Conservation (phyloP, 2,113 vertebrate species). For the cattle (Bos taurus) region ARS-UCD2.0 NC_037334.1:28452501-28453000, state of each 20-base stretch:
- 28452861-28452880: too few relatives aligned
- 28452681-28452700: too few relatives aligned
- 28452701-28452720: too few relatives aligned
- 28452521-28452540: neutral
- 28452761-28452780: too few relatives aligned
- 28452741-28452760: too few relatives aligned
- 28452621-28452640: neutral
- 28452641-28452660: neutral
- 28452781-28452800: too few relatives aligned
- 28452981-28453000: neutral
- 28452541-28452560: neutral
- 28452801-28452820: too few relatives aligned
- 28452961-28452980: neutral
- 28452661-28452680: too few relatives aligned
- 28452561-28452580: conserved; percentile 4
- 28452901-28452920: neutral
- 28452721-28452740: too few relatives aligned
- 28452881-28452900: too few relatives aligned
- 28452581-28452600: neutral
- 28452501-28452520: neutral
- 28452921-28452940: accelerated
- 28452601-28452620: neutral
- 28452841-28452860: too few relatives aligned
- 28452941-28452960: accelerated
- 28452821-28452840: too few relatives aligned